Conservation (phyloP, 2,797 vertebrate species). For the Myiothlypis coronata region DNA sequence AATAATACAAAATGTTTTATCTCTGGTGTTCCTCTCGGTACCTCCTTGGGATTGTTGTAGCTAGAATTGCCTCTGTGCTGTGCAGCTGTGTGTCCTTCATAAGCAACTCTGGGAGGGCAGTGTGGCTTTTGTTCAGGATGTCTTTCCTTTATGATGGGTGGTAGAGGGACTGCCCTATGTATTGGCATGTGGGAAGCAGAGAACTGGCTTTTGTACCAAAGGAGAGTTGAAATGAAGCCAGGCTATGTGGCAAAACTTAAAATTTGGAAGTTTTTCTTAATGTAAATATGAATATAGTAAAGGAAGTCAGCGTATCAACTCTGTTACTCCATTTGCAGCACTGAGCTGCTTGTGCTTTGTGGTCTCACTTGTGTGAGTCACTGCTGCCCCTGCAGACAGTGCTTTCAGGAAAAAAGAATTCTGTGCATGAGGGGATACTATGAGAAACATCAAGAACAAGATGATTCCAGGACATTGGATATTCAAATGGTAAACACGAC, state of each 20-base stretch:
- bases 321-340: not conserved
- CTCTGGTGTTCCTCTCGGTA: not conserved
- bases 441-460: not conserved
- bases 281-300: not conserved
- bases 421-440: not conserved
- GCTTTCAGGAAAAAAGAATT: not conserved
- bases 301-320: fast-evolving
- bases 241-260: not conserved
- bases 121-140: not conserved
- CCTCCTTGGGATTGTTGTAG: not conserved
- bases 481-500: not conserved
- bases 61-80: not conserved
- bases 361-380: not conserved
- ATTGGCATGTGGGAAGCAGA: not conserved
- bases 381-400: not conserved
- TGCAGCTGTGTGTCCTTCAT: fast-evolving
- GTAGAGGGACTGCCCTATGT: not conserved
- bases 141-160: not conserved
- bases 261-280: not conserved
- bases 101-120: not conserved
- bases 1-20: not conserved
- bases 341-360: not conserved
- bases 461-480: not conserved
- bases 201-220: not conserved
- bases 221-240: not conserved